Percentiles rank a stretch among this genome's conserved stretches.
Evolutionary conservation across 2,113 vertebrate genomes (phyloP).

Genomic region (Herpetotheres cachinnans): DNA sequence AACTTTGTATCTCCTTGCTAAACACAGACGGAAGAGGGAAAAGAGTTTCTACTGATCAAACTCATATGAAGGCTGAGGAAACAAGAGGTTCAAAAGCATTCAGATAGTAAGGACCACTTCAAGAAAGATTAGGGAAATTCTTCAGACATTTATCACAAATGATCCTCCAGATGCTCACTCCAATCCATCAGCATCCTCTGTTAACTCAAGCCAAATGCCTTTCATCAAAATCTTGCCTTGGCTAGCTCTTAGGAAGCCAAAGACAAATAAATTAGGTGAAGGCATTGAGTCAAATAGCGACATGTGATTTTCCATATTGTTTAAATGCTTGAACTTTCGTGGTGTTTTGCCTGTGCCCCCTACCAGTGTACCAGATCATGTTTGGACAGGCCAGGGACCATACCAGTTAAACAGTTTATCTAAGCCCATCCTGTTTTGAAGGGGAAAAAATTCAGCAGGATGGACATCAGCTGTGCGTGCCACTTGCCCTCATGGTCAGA

Average conservation of each 20-base stretch:
- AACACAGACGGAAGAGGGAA: not conserved
- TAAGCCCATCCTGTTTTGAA: not conserved
- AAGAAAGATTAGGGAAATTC: constrained; percentile 16
- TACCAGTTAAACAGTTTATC: not conserved
- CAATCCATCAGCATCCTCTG: not conserved
- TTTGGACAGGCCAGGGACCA: not conserved
- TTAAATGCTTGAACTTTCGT: not conserved
- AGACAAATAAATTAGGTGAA: not conserved
- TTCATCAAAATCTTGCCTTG: not conserved
- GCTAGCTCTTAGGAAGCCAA: not conserved
- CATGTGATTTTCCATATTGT: not conserved
- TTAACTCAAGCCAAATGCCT: not conserved
- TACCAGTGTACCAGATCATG: not conserved
- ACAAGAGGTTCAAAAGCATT: not conserved
- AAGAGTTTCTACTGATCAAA: not conserved
- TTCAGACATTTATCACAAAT: constrained; percentile 11
- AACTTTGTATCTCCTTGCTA: not conserved
- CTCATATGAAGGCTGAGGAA: not conserved
- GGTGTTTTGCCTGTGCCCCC: not conserved
- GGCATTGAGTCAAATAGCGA: not conserved
- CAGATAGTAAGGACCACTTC: not conserved
- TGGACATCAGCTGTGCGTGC: not conserved
- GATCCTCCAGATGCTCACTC: not conserved
- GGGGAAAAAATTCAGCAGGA: not conserved
- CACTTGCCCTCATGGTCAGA: not conserved